Evolutionary conservation across 2,888 invertebrate genomes (phyloP).

Genomic region (Caenorhabditis auriculariae): DNA sequence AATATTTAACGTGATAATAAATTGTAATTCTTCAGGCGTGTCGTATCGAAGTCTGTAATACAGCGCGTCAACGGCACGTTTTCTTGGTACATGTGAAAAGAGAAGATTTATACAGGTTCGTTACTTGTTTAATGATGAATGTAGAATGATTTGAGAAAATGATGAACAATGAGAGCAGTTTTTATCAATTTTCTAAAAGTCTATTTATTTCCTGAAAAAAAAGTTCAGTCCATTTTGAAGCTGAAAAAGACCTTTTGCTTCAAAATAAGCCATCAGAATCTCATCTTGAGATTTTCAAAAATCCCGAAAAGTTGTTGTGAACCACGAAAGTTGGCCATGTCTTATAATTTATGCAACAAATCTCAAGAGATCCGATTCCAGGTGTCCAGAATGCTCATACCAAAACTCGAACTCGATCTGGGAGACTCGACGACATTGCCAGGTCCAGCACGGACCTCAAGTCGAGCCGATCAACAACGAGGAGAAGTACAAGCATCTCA

Average conservation of each 20-base stretch:
- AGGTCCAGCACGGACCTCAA: constrained; percentile 23
- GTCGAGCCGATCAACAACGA: constrained; percentile 39
- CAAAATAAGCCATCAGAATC: not conserved
- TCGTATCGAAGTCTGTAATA: constrained; percentile 30
- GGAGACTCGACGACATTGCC: constrained; percentile 37
- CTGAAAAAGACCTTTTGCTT: too few species aligned
- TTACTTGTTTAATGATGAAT: not conserved
- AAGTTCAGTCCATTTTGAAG: not conserved
- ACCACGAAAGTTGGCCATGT: too few species aligned
- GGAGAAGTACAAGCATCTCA: constrained; percentile 32
- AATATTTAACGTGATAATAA: too few species aligned
- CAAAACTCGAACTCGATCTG: constrained; percentile 39
- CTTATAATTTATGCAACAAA: too few species aligned
- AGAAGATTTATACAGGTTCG: constrained; percentile 20
- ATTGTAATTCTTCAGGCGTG: too few species aligned
- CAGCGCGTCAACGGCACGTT: constrained; percentile 44
- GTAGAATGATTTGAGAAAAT: not conserved
- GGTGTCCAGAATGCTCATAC: constrained; percentile 32
- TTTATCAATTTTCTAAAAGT: too few species aligned
- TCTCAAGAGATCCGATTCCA: constrained; percentile 1
- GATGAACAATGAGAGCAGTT: not conserved
- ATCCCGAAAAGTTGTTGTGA: too few species aligned
- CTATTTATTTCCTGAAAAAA: too few species aligned
- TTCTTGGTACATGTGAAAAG: constrained; percentile 41
- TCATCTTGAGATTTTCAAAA: too few species aligned